phyloP scores from a whole-genome alignment of 1,140 invertebrate genomes.

The Ips nitidus region DNA sequence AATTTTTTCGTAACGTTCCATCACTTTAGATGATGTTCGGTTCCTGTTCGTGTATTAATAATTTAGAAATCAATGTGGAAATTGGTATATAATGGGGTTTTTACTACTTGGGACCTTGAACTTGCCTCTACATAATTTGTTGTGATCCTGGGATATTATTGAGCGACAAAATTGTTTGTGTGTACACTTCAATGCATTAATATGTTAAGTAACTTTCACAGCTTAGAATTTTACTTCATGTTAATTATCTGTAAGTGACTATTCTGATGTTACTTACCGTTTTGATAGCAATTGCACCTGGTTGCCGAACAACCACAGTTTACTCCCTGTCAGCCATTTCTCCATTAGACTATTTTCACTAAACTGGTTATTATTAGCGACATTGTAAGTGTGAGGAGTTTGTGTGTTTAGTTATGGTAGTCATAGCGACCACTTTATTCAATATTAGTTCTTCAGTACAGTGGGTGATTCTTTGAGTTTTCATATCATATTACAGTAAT shows the following conservation, averaged over 20 bases:
- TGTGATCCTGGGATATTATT: too few relatives aligned
- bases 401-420: not conserved
- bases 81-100: not conserved
- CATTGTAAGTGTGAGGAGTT: not conserved
- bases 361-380: not conserved
- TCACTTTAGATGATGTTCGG: conserved; percentile 80
- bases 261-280: conserved; percentile 58
- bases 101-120: too few relatives aligned
- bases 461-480: not conserved
- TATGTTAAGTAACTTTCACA: too few relatives aligned
- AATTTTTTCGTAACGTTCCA: conserved; percentile 98
- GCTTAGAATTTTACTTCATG: too few relatives aligned
- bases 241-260: too few relatives aligned
- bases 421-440: not conserved
- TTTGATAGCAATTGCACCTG: conserved; percentile 77
- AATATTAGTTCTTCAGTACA: not conserved
- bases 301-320: conserved; percentile 83
- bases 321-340: conserved; percentile 85
- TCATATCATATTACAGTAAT: too few relatives aligned
- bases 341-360: conserved; percentile 64
- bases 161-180: too few relatives aligned
- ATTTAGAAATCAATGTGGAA: conserved; percentile 1
- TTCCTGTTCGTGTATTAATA: conserved; percentile 57
- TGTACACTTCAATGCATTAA: too few relatives aligned
- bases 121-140: too few relatives aligned